Evolutionary conservation across 2,113 vertebrate species (phyloP).

Genomic region (Serinus canaria): DNA sequence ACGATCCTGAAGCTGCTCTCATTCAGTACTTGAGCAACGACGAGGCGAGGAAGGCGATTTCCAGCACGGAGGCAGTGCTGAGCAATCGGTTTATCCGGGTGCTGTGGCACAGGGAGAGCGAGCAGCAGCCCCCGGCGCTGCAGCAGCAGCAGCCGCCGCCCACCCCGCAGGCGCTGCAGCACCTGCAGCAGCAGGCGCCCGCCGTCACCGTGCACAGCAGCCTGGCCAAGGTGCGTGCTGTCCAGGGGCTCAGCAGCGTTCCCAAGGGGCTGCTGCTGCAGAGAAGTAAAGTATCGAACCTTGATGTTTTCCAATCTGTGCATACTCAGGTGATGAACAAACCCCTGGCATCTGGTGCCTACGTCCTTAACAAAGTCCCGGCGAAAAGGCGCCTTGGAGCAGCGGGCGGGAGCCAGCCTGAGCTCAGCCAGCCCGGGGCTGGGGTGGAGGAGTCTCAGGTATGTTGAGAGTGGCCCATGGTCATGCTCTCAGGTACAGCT

Average conservation of each 20-base stretch:
- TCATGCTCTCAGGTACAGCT: neutral
- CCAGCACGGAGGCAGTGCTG: slow-evolving; percentile 91
- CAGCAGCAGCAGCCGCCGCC: slow-evolving; percentile 70
- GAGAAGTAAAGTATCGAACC: rapidly evolving
- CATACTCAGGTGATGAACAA: slow-evolving; percentile 81
- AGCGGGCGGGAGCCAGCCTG: slow-evolving; percentile 67
- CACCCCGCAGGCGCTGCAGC: slow-evolving; percentile 67
- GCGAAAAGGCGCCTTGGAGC: slow-evolving; percentile 84
- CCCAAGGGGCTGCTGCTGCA: neutral
- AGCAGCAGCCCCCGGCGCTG: slow-evolving; percentile 53
- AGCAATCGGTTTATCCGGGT: slow-evolving; percentile 96
- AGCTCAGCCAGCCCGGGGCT: slow-evolving; percentile 71
- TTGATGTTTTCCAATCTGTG: rapidly evolving
- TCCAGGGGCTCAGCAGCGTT: rapidly evolving
- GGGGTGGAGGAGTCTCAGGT: slow-evolving; percentile 78
- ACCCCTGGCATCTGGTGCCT: slow-evolving; percentile 83
- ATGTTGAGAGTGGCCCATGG: neutral
- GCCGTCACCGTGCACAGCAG: slow-evolving; percentile 71
- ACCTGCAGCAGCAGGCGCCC: slow-evolving; percentile 70
- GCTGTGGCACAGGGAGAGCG: slow-evolving; percentile 89
- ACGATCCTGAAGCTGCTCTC: slow-evolving; percentile 90
- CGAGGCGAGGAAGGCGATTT: slow-evolving; percentile 92
- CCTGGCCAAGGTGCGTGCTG: slow-evolving; percentile 71
- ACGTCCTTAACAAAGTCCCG: slow-evolving; percentile 89
- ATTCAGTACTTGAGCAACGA: slow-evolving; percentile 93